Base-by-base conservation (phyloP, 2,113 vertebrate genomes). In the Pollimyrus isidori region DNA sequence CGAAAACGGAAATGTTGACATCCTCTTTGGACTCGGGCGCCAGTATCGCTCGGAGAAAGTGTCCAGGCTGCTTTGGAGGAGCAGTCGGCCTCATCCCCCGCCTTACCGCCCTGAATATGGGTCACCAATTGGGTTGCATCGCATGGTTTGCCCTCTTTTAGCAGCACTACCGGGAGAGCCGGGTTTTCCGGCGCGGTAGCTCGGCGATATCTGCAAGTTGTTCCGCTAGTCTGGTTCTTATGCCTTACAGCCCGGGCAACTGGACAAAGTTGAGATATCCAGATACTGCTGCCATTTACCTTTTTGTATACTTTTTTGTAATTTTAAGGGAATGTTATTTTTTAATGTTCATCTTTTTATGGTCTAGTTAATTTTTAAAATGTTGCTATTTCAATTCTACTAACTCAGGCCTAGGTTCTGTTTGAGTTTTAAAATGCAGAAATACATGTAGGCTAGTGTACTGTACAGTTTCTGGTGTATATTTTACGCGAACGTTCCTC, bases 41-140 rank as follows among this genome's bases (percentile, higher is more conserved):
- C 80, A 83, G 82, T 84, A 42, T 46, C 80, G 35, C 80, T 30
- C n/a, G 2, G 30, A 26, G 76, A 45, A 80, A 82, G 30, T 82
- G 42, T 45, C 42, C 15, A 19, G 42, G 83, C 83, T 85, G 83
- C 46, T 49, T 26, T 52, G 88, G 50, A 49, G 50, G 26, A 21
- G 49, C n/a, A 82, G 26, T 83, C 48, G 88, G 76, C 76, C 76
- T 42, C 76, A 76, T 84, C 88, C 73, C 39, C 19, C 76, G 76
- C 73, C 35, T n/a, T 15, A 26, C 13, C 4, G 76, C 45, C 88
- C 88, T 42, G 52, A 42, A 82, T 45, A 53, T 53, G 50, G 73
- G 88, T 89, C 88, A 56, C 73, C 52, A 80, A 50, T 83, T 82
- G 15, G 52, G 76, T 56, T 83, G 26, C 65, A 45, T 89, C 30